Evolutionary conservation across 2,888 invertebrate species (phyloP).

Genomic region (Caenorhabditis sp.): DNA sequence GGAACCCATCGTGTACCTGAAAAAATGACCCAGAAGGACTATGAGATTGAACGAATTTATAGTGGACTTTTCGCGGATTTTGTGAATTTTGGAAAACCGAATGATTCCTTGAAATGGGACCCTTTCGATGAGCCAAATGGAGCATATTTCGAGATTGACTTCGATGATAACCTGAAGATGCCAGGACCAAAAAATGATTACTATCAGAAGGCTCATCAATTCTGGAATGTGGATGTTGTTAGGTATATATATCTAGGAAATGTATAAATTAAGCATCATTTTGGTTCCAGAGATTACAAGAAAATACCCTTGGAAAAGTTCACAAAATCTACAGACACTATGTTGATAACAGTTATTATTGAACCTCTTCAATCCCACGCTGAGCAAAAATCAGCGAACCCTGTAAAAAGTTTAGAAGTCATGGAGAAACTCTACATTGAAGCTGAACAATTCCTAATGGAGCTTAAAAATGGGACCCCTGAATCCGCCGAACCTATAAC

Average conservation of each 20-base stretch:
- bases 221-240: conserved; percentile 8
- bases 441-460: neutral
- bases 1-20: conserved; percentile 22
- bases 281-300: neutral
- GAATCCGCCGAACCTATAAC: no score
- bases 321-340: neutral
- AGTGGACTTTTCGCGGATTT: conserved; percentile 15
- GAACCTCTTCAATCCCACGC: neutral
- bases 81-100: conserved; percentile 21
- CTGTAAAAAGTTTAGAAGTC: neutral
- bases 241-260: neutral
- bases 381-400: neutral
- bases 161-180: conserved; percentile 7
- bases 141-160: conserved; percentile 19
- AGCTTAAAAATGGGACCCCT: neutral
- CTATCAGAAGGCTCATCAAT: neutral
- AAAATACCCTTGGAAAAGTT: neutral
- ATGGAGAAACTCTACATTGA: neutral
- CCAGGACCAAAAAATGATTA: conserved; percentile 12
- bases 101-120: conserved; percentile 5
- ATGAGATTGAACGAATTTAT: conserved; percentile 13
- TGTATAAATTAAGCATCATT: neutral
- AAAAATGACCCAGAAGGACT: conserved; percentile 22
- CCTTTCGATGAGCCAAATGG: conserved; percentile 3
- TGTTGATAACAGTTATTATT: neutral